Percentiles rank a stretch among this genome's conserved stretches.
Conservation (phyloP, 1,140 invertebrate species). For the Oppia nitens region DNA sequence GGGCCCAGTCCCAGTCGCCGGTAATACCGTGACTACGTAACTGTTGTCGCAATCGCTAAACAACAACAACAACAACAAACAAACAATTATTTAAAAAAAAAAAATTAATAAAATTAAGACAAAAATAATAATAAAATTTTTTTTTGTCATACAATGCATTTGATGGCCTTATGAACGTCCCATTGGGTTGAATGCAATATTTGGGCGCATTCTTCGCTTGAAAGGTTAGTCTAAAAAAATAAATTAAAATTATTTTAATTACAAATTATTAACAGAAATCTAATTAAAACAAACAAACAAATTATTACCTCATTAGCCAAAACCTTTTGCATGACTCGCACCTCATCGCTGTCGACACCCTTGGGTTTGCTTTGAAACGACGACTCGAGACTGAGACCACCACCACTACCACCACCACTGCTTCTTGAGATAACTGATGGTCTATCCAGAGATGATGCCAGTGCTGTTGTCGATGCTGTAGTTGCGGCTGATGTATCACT, state of each 20-base stretch:
- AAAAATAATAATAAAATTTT: background rate
- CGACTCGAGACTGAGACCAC: too few relatives aligned
- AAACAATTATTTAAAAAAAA: background rate
- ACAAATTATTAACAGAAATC: background rate
- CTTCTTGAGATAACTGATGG: too few relatives aligned
- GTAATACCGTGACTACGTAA: constrained; percentile 26
- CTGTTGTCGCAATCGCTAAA: constrained; percentile 12
- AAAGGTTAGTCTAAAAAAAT: constrained; percentile 40
- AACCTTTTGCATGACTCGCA: constrained; percentile 76
- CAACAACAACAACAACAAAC: too few relatives aligned
- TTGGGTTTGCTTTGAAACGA: constrained; percentile 19
- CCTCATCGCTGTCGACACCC: constrained; percentile 61
- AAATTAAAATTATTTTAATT: constrained; percentile 8
- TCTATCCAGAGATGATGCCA: too few relatives aligned
- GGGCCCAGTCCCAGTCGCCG: constrained; percentile 25
- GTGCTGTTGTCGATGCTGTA: too few relatives aligned
- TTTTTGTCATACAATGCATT: constrained; percentile 37
- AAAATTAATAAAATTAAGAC: background rate
- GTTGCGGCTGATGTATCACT: too few relatives aligned
- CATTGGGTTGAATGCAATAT: constrained; percentile 66
- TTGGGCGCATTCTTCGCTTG: constrained; percentile 54
- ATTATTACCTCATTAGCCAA: constrained; percentile 53
- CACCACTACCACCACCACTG: too few relatives aligned
- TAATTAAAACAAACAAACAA: background rate
- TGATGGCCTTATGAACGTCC: constrained; percentile 76